Evolutionary conservation across 2,888 invertebrate genomes (phyloP).

Genomic region (Meandrusa payeni): DNA sequence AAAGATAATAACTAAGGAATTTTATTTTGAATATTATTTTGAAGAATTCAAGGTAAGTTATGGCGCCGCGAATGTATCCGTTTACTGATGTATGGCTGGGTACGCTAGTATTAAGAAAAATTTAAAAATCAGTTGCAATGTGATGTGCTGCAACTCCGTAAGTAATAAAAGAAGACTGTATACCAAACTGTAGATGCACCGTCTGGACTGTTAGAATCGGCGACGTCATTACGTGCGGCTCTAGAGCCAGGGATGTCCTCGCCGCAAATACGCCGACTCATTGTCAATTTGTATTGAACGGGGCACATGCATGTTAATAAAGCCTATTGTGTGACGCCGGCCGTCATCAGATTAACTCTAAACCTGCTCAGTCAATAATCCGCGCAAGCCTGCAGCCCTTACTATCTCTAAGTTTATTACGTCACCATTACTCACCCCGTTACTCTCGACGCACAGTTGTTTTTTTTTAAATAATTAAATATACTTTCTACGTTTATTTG

Average conservation of each 20-base stretch:
- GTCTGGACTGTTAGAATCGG: not conserved
- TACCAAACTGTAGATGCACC: not conserved
- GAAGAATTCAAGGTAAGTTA: too few relatives aligned
- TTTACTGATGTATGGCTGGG: too few relatives aligned
- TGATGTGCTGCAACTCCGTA: too few relatives aligned
- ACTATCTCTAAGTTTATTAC: not conserved
- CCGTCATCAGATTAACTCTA: slow-evolving; percentile 52
- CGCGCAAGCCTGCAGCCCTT: not conserved
- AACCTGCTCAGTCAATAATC: slow-evolving; percentile 12
- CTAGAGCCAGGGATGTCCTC: not conserved
- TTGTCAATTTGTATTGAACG: slow-evolving; percentile 66
- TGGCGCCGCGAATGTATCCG: too few relatives aligned
- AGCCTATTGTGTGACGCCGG: slow-evolving; percentile 62
- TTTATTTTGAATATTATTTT: too few relatives aligned
- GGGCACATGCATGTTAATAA: slow-evolving; percentile 66
- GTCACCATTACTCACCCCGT: too few relatives aligned
- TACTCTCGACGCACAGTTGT: too few relatives aligned
- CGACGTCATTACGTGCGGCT: not conserved
- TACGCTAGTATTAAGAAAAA: too few relatives aligned
- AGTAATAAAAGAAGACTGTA: not conserved
- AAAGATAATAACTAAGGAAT: too few relatives aligned
- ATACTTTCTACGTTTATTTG: too few relatives aligned
- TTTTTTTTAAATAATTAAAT: too few relatives aligned
- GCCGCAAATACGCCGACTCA: slow-evolving; percentile 50
- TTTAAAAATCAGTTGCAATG: too few relatives aligned